Conservation (phyloP, 2,797 vertebrate genomes). For the Pipistrellus pygmaeus region DNA sequence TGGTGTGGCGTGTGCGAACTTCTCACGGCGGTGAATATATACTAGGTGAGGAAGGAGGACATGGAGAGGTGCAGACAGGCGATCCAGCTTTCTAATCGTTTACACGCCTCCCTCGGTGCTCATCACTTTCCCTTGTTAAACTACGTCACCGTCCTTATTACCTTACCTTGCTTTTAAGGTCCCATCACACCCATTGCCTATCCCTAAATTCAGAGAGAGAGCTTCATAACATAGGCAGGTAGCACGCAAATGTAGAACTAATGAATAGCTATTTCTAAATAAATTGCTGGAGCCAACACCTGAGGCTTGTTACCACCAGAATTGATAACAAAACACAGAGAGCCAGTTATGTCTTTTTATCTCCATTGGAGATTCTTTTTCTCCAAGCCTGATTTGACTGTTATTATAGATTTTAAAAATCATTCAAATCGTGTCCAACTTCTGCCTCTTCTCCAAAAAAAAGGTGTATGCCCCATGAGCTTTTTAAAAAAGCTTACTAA, state of each 20-base stretch:
- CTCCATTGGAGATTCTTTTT: conserved; percentile 43
- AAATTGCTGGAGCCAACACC: conserved; percentile 39
- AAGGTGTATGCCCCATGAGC: background rate
- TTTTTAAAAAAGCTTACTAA: background rate
- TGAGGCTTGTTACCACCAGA: conserved; percentile 54
- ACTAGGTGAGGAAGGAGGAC: conserved; percentile 68
- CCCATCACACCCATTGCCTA: conserved; percentile 53
- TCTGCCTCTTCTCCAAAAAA: conserved; percentile 41
- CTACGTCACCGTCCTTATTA: conserved; percentile 71
- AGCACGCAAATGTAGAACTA: conserved; percentile 9
- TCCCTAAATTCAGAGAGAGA: conserved; percentile 67
- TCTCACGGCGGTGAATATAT: conserved; percentile 60
- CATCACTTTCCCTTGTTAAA: conserved; percentile 72
- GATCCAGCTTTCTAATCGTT: conserved; percentile 75
- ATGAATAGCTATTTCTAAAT: conserved; percentile 44
- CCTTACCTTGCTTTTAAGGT: conserved; percentile 54
- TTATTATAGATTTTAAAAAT: conserved; percentile 50
- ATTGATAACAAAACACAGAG: background rate
- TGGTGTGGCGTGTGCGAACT: conserved; percentile 75
- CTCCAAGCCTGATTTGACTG: conserved; percentile 23
- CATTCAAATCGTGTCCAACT: conserved; percentile 53
- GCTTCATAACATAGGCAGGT: background rate
- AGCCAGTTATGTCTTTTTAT: conserved; percentile 1
- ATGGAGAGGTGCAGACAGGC: conserved; percentile 50
- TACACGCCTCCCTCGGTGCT: conserved; percentile 66